Conservation (phyloP, 1,140 invertebrate species). For the Saccostrea glomerata region DNA sequence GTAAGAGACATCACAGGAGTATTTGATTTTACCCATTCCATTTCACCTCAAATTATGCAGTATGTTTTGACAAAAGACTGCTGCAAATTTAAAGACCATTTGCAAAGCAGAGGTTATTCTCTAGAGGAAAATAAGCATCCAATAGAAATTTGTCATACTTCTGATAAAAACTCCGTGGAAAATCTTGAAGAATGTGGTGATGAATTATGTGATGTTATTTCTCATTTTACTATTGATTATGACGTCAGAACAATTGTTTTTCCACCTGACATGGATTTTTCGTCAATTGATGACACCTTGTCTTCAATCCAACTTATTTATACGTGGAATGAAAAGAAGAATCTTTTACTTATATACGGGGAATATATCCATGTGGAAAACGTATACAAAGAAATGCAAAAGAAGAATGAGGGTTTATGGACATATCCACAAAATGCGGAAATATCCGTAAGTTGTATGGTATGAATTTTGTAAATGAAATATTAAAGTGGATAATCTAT, state of each 20-base stretch:
- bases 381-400: background rate
- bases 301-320: background rate
- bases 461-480: no score
- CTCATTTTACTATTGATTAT: background rate
- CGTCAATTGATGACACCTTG: background rate
- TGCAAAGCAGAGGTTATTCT: background rate
- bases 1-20: constrained; percentile 48
- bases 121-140: background rate
- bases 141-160: background rate
- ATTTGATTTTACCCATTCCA: constrained; percentile 41
- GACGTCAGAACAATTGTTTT: background rate
- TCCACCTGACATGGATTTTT: background rate
- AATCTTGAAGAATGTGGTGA: background rate
- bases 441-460: background rate
- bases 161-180: background rate
- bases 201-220: constrained; percentile 15
- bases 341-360: background rate
- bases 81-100: constrained; percentile 41
- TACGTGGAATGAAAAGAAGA: background rate
- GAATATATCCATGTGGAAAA: background rate
- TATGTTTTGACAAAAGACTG: constrained; percentile 42
- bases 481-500: no score
- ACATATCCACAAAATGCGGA: background rate
- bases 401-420: background rate
- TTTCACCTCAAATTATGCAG: constrained; percentile 42